Base-by-base conservation (phyloP, 2,888 invertebrate species). In the Drosophila melanosoma region DNA sequence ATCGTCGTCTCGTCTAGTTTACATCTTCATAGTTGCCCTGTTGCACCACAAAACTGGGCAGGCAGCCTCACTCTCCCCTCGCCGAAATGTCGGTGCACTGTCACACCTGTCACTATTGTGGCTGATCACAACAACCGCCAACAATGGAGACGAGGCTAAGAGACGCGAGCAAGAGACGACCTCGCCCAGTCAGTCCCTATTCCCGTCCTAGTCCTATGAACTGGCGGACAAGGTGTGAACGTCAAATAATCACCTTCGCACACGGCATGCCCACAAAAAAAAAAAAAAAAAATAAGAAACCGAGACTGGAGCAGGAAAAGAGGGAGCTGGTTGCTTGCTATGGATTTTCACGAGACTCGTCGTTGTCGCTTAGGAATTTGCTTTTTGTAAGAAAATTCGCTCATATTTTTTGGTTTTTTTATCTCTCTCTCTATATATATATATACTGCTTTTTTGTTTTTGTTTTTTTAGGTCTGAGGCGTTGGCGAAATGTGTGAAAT, bases 41-140 rank as follows among this genome's bases (percentile, higher is more conserved):
- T 56, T 73, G 66, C 72, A 68, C 66, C 79, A 71, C 66, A 60
- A 70, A 72, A 77, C 73, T 64, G 72, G 71, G 72, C 65, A 40
- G 61, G 23, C 20, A 12, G 70, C 53, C 57, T 49, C 52, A 68
- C 40, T 36, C 63, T 32, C 65, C 54, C 45, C 57, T 51, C 42
- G 29, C 29, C 60, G 36, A 69, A 57, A 70, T 85, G 85, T 73
- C 83, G 77, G 72, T 54, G 74, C 83, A 86, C 83, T 87, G 87
- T 87, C 87, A 88, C 87, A 87, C 87, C 87, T 87, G 87, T 87
- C 87, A 88, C 82, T 86, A 78, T 83, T 88, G 86, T 79, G 87
- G 87, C 88, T 86, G 88, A 86, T 87, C 87, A 87, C 82, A 86
- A 80, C 83, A 86, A 81, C 77, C 82, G 84, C 88, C 83, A 76